A percentile compares a stretch with the other conserved stretches of the same genome.
Conservation (phyloP, 2,113 vertebrate genomes). For the Triplophysa dalaica region DNA sequence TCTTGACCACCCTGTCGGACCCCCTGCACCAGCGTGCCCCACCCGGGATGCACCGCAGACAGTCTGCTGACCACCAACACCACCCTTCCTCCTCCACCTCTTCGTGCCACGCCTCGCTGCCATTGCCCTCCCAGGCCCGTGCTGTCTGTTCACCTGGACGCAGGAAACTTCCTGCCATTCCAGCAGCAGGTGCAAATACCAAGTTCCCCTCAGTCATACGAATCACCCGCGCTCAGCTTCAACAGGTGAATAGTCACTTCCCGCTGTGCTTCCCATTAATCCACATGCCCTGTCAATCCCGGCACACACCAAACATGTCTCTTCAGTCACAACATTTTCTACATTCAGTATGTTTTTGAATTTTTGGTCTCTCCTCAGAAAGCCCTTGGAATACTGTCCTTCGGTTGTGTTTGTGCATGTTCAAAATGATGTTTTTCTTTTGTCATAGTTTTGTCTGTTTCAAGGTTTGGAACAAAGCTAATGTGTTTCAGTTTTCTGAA, state of each 20-base stretch:
- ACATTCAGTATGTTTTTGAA: slow-evolving; percentile 43
- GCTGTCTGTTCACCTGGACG: slow-evolving; percentile 72
- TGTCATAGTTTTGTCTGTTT: slow-evolving; percentile 48
- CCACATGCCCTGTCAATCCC: slow-evolving; percentile 14
- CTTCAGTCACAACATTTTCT: slow-evolving; percentile 26
- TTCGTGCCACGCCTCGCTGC: slow-evolving; percentile 74
- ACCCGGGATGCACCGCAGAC: slow-evolving; percentile 80
- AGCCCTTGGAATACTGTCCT: slow-evolving; percentile 52
- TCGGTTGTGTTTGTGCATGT: slow-evolving; percentile 65
- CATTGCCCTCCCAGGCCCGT: slow-evolving; percentile 65
- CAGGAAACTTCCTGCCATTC: slow-evolving; percentile 87
- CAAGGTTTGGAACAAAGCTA: slow-evolving; percentile 10
- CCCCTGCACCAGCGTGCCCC: slow-evolving; percentile 77
- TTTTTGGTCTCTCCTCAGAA: slow-evolving; percentile 57
- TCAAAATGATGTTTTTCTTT: slow-evolving; percentile 32
- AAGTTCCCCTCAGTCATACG: slow-evolving; percentile 89
- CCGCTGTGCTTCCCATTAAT: slow-evolving; percentile 15
- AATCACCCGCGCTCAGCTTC: slow-evolving; percentile 88
- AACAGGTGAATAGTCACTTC: slow-evolving; percentile 83
- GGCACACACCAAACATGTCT: slow-evolving; percentile 42
- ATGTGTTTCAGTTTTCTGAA: background rate
- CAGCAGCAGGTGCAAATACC: slow-evolving; percentile 78
- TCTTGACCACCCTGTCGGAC: slow-evolving; percentile 79
- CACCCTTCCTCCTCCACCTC: slow-evolving; percentile 64
- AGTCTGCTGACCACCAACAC: slow-evolving; percentile 75